Base-by-base conservation (phyloP, 2,113 vertebrate species). In the Leptobrachium ailaonicum region DNA sequence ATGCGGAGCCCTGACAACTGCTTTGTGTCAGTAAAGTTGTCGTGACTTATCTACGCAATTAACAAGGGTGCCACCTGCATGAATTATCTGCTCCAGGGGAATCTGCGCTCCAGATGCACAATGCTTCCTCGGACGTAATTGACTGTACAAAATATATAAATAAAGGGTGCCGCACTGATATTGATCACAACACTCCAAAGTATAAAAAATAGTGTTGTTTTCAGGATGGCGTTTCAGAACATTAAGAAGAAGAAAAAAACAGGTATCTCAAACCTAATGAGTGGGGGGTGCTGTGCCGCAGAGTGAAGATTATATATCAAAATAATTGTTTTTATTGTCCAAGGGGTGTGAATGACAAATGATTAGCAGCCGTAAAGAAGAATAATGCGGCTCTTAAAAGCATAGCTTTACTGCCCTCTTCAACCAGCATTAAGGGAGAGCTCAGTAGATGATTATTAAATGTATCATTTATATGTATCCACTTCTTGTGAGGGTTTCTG, bases 1-100 rank as follows among this genome's bases (percentile, higher is more conserved):
- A 13, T 11, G 32, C 11, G 11, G 47, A 76, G 11, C 4, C 47
- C 45, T 66, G 62, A 66, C 62, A 67, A 76, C 45, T 67, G 13
- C 47, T 67, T 68, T 76, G n/a, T 76, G 62, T 32, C n/a, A 20
- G 41, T 45, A 58, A 58, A 56, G 42, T 77, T 77, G 66, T 70
- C 10, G 45, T 77, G 67, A 77, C 53, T 69, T 58, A 70, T 77
- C 43, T 62, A 53, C 42, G 66, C 53, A 77, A 77, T 77, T 77
- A 77, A 77, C 43, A 14, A 60, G 66, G 53, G 68, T 62, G 67
- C 60, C 67, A 70, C 54, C 41, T 69, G 41, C 32, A 45, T 70
- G 14, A 70, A 58, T 77, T 50, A 71, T 53, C 69, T 40, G 54
- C 76, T 77, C 41, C 42, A 62, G 42, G 67, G 66, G 54, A 70